Evolutionary conservation across 2,113 vertebrate species (phyloP), one percentile per base, ranked within the genome.

Genomic region (Halcyon senegalensis): DNA sequence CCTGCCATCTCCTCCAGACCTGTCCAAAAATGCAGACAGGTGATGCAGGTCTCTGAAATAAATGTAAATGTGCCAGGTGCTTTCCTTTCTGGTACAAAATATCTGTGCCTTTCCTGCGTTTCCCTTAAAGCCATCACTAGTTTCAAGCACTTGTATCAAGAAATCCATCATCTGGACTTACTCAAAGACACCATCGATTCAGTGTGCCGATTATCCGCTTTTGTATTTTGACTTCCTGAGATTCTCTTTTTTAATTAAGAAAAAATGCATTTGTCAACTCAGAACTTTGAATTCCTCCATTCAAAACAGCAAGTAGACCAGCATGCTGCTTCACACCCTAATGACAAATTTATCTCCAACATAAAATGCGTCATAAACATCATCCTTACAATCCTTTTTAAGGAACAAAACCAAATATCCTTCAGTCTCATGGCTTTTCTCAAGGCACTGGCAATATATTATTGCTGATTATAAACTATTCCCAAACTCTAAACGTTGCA

Each of bases 401-500:
- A 63, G 46, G 28, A 86, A 74, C 33, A 84, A 72, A 66, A 73
- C 1, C 58, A 89, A 95, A 67, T 53, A 87, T 94, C 90, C 79
- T 92, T 94, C 43, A 60, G 51, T 78, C 69, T 91, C 55, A 58
- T 67, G 62, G 84, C 48, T 94, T 70, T 94, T 82, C 60, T 90
- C 84, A 87, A 87, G 68, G 62, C 72, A 53, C 66, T 67, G 58
- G 63, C 70, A 93, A 87, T 43, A 58, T 44, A 80, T 74, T 93
- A 56, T 87, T 96, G 84, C 66, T 5, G 1, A 93, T 89, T 48
- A 93, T 58, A 96, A 89, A 35, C 13, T 68, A 73, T 83, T 83
- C 46, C 50, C 44, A 2, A 87, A 94, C 46, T 69, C 79, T 51
- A 95, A 91, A 87, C 35, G 85, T 37, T 46, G 23, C n/a, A n/a